Evolutionary conservation across 2,888 invertebrate species (phyloP), one percentile per base, ranked within the genome.

Genomic region (Lacanobia oleracea): DNA sequence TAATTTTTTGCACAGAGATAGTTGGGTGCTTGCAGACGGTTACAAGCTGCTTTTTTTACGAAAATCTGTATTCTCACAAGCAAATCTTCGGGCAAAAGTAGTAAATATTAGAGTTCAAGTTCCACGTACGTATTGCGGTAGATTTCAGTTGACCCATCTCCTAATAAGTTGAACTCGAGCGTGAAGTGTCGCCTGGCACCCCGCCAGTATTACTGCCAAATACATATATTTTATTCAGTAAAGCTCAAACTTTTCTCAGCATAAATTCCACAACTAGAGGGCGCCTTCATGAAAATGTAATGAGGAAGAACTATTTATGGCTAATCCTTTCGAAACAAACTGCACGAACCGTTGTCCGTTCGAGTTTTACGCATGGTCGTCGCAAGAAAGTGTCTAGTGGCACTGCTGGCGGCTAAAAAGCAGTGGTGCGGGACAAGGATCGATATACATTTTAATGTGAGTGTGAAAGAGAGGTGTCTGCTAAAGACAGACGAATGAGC

Each of bases 141-240:
- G 72, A 76, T 88, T 86, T 86, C 82, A 85, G 81, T 87, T 89
- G 87, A 91, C 88, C 90, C 85, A 84, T 90, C 88, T 88, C 80
- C 82, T 87, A 88, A 90, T 89, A 90, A 86, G 85, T 88, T 86
- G 62, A 83, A 86, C 81, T 89, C 82, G 70, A 86, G 89, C 87
- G 90, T 88, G 89, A 93, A 93, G 91, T 91, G 93, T 93, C 91
- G 89, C 88, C 89, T 94, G 94, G 95, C 93, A 77, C 84, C 54
- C 66, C 68, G 92, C 94, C 94, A 94, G 92, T 89, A 88, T 89
- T 88, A 93, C 92, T 90, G 90, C 91, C 93, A 94, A 94, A 94
- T 93, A 94, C 91, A 94, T 94, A 94, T 95, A 91, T 95, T 96
- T 95, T 94, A 95, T 95, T 95, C 95, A 94, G 93, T 91, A 91